Evolutionary conservation across 2,888 invertebrate genomes (phyloP).

Genomic region (Mactromeris polynyma): DNA sequence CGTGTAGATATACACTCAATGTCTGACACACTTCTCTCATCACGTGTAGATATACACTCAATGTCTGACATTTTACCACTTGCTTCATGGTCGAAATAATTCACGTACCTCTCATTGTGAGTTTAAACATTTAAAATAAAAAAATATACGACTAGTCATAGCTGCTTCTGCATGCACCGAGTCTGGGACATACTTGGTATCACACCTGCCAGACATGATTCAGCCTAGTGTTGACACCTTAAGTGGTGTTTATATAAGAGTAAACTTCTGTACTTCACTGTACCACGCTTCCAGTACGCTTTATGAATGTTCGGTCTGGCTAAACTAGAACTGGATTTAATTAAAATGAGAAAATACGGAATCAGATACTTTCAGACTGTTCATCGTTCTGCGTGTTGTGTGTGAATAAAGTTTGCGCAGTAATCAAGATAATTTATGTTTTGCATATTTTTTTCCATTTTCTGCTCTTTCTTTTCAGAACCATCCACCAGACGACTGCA

Average conservation of each 20-base stretch:
- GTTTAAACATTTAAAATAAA: background rate
- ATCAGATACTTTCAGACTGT: background rate
- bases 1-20: background rate
- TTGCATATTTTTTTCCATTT: background rate
- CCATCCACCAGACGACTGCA: slow-evolving; percentile 18
- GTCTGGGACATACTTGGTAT: background rate
- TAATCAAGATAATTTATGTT: background rate
- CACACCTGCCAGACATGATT: background rate
- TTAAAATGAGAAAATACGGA: background rate
- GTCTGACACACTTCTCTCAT: background rate
- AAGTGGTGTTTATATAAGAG: background rate
- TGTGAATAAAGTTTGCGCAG: background rate
- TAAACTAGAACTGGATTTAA: background rate
- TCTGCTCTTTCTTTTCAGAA: background rate
- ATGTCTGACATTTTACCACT: background rate
- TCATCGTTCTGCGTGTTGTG: background rate
- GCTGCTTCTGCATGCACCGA: background rate
- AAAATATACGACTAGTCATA: background rate
- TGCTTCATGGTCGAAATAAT: background rate
- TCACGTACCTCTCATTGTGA: background rate
- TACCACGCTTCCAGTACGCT: background rate
- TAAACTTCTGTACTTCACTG: background rate
- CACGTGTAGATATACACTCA: background rate
- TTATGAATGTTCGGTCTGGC: background rate
- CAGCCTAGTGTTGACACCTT: background rate